These are phyloP conservation scores for Ypsolopha sequella DNA, from an alignment of 2,888 invertebrate species.

Conservation along the genomic window DNA sequence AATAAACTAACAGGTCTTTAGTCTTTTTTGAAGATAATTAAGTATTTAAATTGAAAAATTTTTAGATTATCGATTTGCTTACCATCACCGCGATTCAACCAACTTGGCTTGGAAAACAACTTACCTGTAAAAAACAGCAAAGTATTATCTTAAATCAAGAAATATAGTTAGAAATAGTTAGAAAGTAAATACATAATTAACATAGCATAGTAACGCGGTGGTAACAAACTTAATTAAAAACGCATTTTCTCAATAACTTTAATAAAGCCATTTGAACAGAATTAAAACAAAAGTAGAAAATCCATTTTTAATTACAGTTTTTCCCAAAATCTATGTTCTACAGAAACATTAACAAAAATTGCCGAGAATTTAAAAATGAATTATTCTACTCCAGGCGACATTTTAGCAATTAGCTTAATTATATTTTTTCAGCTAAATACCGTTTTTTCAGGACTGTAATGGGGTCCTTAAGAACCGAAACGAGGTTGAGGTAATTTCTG, in stretches of 20 bases:
- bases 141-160: neutral
- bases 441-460: slow-evolving; percentile 3
- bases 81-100: no score
- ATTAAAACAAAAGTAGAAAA: slow-evolving; percentile 18
- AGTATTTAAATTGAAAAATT: no score
- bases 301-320: slow-evolving; percentile 41
- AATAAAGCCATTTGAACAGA: neutral
- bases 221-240: no score
- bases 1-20: neutral
- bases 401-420: slow-evolving; percentile 59
- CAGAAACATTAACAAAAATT: slow-evolving; percentile 41
- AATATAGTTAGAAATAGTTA: no score
- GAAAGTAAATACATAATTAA: no score
- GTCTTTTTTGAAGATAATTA: no score
- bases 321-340: slow-evolving; percentile 25
- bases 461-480: slow-evolving; percentile 7
- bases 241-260: neutral
- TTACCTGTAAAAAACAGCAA: neutral
- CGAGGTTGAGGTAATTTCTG: neutral
- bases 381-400: slow-evolving; percentile 31
- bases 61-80: no score
- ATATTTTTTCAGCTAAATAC: slow-evolving; percentile 29
- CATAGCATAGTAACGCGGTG: no score
- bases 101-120: neutral
- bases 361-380: slow-evolving; percentile 44